Evolutionary conservation across 2,113 vertebrate species (phyloP).

Genomic region (Phylloscopus whistleri): DNA sequence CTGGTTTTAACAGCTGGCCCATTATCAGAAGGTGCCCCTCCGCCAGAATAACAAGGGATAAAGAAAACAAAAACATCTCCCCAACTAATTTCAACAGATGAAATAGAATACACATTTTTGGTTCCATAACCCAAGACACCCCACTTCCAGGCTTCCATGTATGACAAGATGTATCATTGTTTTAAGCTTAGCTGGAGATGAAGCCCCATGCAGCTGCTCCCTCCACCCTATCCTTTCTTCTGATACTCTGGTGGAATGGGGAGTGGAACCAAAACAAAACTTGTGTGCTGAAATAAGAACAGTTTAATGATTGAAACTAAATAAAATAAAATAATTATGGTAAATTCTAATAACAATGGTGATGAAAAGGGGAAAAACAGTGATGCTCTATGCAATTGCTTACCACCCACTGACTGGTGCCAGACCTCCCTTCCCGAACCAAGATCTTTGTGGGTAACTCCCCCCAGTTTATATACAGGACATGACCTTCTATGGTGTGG

Average conservation of each 20-base stretch:
- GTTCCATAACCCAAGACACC: too few species aligned
- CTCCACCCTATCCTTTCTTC: neutral
- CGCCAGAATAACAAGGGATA: too few species aligned
- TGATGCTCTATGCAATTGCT: neutral
- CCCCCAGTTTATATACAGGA: neutral
- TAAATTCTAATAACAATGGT: neutral
- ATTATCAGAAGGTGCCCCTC: too few species aligned
- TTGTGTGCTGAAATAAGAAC: neutral
- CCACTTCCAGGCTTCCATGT: neutral
- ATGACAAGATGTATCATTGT: neutral
- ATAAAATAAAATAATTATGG: neutral
- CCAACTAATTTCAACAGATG: too few species aligned
- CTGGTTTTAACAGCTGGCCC: too few species aligned
- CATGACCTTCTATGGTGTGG: neutral
- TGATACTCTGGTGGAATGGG: neutral
- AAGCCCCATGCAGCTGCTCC: neutral
- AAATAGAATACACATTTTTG: too few species aligned
- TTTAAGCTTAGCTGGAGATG: neutral
- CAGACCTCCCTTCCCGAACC: neutral
- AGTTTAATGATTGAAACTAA: neutral
- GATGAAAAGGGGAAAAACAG: neutral
- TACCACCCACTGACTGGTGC: fast-evolving
- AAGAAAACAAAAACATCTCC: too few species aligned
- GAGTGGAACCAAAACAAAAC: neutral
- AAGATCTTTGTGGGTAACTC: neutral